phyloP scores from a whole-genome alignment of 2,113 vertebrate genomes.

The Callospermophilus lateralis region DNA sequence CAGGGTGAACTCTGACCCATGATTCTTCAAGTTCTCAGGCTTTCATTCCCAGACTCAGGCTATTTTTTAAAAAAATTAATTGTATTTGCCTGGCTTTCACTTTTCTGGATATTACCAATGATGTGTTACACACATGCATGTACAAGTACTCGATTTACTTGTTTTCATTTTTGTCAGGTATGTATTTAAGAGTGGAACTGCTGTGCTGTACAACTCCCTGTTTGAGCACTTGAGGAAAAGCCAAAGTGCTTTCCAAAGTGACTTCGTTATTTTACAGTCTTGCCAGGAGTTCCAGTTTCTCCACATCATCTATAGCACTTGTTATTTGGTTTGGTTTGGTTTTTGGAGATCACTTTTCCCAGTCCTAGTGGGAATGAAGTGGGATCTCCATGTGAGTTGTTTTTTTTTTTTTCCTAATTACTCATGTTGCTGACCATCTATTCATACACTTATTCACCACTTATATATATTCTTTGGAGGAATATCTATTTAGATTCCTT shows the following conservation, averaged over 20 bases:
- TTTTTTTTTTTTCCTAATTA: no score
- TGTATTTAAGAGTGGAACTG: not conserved
- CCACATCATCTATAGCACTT: not conserved
- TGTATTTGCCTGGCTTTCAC: not conserved
- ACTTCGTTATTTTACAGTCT: not conserved
- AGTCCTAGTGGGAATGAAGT: no score
- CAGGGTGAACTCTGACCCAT: no score
- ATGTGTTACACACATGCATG: not conserved
- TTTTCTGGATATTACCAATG: not conserved
- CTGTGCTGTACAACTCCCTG: not conserved
- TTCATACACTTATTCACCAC: not conserved
- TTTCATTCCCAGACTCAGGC: no score
- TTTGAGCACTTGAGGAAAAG: not conserved
- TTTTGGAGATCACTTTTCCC: slow-evolving; percentile 22
- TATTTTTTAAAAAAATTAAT: not conserved
- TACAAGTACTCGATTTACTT: not conserved
- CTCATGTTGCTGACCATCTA: not conserved
- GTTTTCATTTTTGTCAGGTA: not conserved
- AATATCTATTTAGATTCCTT: not conserved
- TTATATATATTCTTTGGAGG: not conserved
- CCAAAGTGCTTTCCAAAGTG: not conserved
- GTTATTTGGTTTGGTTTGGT: not conserved
- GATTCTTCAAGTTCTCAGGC: no score
- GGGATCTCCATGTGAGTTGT: no score
- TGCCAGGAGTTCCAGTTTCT: not conserved